Percentiles rank a stretch among this genome's conserved stretches.
Conservation (phyloP, 2,113 vertebrate genomes). For the Hydrochoerus hydrochaeris region DNA sequence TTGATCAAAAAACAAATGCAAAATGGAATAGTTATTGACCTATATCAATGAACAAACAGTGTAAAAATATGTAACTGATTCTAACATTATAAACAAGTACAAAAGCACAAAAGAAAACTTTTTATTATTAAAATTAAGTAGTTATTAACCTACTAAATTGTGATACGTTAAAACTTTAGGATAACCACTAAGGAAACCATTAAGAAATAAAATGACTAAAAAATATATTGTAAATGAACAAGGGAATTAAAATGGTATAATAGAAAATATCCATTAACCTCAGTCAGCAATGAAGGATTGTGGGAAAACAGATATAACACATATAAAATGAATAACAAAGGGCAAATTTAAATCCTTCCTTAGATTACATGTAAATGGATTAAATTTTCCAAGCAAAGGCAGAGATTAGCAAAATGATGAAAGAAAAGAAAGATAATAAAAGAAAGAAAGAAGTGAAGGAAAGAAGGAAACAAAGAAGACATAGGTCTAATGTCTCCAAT, state of each 20-base stretch:
- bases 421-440: neutral
- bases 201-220: conserved; percentile 50
- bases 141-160: conserved; percentile 4
- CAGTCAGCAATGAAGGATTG: neutral
- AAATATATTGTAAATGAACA: neutral
- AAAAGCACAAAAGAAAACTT: neutral
- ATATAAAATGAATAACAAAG: neutral
- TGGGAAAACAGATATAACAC: neutral
- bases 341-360: neutral
- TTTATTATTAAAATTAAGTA: conserved; percentile 2
- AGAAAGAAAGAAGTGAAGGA: too few species aligned
- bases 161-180: conserved; percentile 36
- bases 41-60: neutral
- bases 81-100: neutral
- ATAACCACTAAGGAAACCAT: neutral
- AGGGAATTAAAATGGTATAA: neutral
- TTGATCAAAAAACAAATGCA: conserved; percentile 17
- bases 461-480: neutral
- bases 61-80: neutral
- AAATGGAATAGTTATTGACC: neutral
- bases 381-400: neutral
- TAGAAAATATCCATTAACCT: neutral
- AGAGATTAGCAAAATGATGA: neutral
- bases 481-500: neutral
- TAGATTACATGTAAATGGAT: neutral